Evolutionary conservation across 2,113 vertebrate genomes (phyloP).

Genomic region (Phyllostomus hastatus): DNA sequence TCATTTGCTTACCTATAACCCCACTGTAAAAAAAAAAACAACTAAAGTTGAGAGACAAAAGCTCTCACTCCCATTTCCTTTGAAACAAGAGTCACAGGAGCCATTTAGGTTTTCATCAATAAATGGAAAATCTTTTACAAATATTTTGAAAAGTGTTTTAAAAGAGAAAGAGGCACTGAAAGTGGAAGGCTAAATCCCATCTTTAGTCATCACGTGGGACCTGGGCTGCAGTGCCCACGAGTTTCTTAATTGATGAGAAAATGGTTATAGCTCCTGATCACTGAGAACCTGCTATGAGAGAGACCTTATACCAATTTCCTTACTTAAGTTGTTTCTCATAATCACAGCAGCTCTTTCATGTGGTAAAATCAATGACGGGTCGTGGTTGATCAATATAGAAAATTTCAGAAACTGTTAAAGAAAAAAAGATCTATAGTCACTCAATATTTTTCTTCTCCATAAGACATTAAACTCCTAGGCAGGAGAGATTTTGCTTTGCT

Average conservation of each 20-base stretch:
- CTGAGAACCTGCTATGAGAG: not conserved
- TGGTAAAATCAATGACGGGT: not conserved
- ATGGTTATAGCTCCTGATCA: not conserved
- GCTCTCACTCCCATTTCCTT: not conserved
- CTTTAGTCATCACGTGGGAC: not conserved
- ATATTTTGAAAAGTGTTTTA: not conserved
- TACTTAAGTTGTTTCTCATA: not conserved
- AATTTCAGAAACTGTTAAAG: not conserved
- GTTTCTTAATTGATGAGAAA: not conserved
- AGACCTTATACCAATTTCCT: not conserved
- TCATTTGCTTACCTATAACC: not conserved
- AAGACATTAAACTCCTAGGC: not conserved
- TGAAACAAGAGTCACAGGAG: not conserved
- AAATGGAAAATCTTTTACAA: not conserved
- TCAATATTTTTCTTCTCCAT: not conserved
- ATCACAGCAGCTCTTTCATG: not conserved
- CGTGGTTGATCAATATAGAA: not conserved
- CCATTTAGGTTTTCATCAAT: not conserved
- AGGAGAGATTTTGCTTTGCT: not conserved
- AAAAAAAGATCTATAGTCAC: not conserved
- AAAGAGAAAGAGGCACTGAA: not conserved
- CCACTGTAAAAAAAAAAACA: not conserved
- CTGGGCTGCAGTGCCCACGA: not conserved
- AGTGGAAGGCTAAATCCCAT: not conserved
- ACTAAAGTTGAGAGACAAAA: not conserved